Conservation (phyloP, 2,113 vertebrate species). For the Pelodiscus sinensis region DNA sequence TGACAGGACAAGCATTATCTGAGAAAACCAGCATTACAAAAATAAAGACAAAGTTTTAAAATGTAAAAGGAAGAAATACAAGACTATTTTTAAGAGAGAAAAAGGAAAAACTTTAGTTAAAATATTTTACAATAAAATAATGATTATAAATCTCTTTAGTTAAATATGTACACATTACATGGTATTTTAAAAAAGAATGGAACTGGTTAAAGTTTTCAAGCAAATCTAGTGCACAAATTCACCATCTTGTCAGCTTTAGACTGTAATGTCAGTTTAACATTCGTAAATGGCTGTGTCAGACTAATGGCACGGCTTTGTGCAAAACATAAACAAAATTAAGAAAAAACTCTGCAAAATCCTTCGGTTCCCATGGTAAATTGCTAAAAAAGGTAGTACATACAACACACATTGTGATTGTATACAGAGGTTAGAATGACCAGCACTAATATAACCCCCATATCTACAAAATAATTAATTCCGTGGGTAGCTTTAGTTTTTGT, state of each 20-base stretch:
- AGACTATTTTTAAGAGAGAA: constrained; percentile 76
- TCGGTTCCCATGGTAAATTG: constrained; percentile 70
- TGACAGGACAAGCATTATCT: background rate
- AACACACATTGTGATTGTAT: constrained; percentile 76
- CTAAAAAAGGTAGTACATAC: constrained; percentile 71
- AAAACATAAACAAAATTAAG: constrained; percentile 76
- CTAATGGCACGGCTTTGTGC: constrained; percentile 82
- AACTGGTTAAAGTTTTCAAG: constrained; percentile 77
- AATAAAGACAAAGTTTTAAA: constrained; percentile 49
- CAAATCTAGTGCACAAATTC: constrained; percentile 78
- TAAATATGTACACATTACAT: constrained; percentile 89
- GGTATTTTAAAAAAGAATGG: constrained; percentile 82
- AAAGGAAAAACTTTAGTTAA: constrained; percentile 83
- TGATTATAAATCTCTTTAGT: constrained; percentile 91
- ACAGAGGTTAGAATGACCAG: constrained; percentile 83
- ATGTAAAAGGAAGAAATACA: constrained; percentile 72
- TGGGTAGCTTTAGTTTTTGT: constrained; percentile 53
- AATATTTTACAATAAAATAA: constrained; percentile 92
- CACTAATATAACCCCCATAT: constrained; percentile 75
- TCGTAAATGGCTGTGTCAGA: constrained; percentile 73
- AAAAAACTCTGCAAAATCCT: constrained; percentile 69
- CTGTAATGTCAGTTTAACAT: constrained; percentile 82
- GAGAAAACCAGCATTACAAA: constrained; percentile 61
- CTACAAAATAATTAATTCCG: constrained; percentile 69
- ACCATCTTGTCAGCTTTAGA: constrained; percentile 71